phyloP scores from a whole-genome alignment of 92 coral and sea anemone genomes.

The Actinernus sp. region DNA sequence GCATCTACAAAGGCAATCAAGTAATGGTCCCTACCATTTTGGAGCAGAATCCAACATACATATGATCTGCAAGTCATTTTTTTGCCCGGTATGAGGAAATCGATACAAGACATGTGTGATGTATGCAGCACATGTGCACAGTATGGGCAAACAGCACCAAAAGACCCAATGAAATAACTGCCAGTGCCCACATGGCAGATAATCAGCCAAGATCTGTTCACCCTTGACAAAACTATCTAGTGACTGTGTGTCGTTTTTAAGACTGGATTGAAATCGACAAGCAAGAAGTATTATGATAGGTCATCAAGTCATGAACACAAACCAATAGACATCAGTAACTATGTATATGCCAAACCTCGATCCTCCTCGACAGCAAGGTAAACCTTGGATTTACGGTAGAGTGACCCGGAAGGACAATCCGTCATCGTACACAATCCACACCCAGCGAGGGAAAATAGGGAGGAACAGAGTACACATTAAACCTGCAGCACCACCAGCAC shows the following conservation, averaged over 20 bases:
- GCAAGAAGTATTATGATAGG: neutral
- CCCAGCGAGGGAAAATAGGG: neutral
- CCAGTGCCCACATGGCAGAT: constrained; percentile 38
- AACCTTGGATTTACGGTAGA: too few species aligned
- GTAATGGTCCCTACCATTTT: constrained; percentile 24
- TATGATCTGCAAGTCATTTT: neutral
- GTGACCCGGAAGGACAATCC: too few species aligned
- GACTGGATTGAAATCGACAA: constrained; percentile 42
- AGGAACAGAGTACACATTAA: neutral
- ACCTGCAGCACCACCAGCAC: constrained; percentile 4
- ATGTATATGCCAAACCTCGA: neutral
- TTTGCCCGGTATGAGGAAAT: constrained; percentile 29
- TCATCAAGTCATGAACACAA: neutral
- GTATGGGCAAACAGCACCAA: constrained; percentile 25
- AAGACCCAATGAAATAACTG: too few species aligned
- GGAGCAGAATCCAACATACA: constrained; percentile 4
- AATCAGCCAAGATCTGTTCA: constrained; percentile 48
- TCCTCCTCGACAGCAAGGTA: too few species aligned
- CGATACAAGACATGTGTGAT: constrained; percentile 35
- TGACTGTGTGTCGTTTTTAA: constrained; percentile 51
- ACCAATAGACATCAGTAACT: neutral
- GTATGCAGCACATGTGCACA: constrained; percentile 45
- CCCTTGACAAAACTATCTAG: constrained; percentile 19
- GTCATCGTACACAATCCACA: too few species aligned
- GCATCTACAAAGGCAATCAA: neutral